Evolutionary conservation across 2,113 vertebrate species (phyloP).

Genomic region (Bubo scandiacus): DNA sequence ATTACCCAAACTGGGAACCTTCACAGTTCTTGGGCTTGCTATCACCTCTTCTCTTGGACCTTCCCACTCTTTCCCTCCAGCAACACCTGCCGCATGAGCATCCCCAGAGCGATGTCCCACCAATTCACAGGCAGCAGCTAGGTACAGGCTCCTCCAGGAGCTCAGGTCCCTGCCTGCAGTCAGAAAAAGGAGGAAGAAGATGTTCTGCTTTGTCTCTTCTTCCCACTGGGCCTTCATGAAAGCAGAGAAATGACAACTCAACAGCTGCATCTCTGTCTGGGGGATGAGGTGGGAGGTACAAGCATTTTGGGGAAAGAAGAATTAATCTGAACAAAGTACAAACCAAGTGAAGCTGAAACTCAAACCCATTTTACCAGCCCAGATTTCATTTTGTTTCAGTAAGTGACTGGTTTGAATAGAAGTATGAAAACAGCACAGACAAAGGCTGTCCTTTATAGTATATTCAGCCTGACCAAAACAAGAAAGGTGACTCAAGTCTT

Average conservation of each 20-base stretch:
- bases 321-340: not conserved
- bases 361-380: not conserved
- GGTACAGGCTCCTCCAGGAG: not conserved
- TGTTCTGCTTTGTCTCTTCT: conserved; percentile 26
- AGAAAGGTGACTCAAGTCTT: not conserved
- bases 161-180: not conserved
- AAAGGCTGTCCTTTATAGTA: not conserved
- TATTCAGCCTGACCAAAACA: not conserved
- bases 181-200: not conserved
- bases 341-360: not conserved
- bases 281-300: not conserved
- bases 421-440: not conserved
- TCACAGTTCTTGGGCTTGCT: not conserved
- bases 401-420: not conserved
- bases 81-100: rapidly evolving
- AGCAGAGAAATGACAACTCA: not conserved
- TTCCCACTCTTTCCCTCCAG: not conserved
- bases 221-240: not conserved
- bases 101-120: not conserved
- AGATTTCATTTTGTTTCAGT: not conserved
- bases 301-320: not conserved
- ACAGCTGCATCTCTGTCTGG: conserved; percentile 8
- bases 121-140: not conserved
- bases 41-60: not conserved
- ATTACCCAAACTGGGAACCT: not conserved